Percentiles rank a stretch among this genome's conserved stretches.
Evolutionary conservation across 2,888 invertebrate genomes (phyloP).

Genomic region (Phalera bucephala): DNA sequence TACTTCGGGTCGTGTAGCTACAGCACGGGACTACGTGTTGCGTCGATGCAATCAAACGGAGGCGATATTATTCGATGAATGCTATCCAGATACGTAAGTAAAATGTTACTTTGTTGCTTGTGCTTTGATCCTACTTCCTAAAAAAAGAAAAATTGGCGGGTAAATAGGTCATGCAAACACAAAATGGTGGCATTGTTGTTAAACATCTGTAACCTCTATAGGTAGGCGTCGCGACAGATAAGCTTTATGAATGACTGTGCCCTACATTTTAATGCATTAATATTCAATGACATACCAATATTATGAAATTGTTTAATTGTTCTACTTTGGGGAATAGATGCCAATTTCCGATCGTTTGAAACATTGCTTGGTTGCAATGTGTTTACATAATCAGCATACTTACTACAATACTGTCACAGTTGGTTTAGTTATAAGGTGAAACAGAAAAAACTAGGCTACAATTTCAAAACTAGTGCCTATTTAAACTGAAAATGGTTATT

Average conservation of each 20-base stretch:
- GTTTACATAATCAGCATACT: slow-evolving; percentile 17
- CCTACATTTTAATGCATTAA: slow-evolving; percentile 14
- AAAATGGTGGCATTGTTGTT: slow-evolving; percentile 37
- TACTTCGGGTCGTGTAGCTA: slow-evolving; percentile 55
- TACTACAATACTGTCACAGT: slow-evolving; percentile 10
- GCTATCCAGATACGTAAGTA: slow-evolving; percentile 86
- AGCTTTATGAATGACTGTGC: slow-evolving; percentile 10
- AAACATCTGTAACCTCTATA: slow-evolving; percentile 21
- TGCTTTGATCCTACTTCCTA: no score
- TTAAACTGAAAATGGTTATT: no score
- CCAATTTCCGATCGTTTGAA: slow-evolving; percentile 9
- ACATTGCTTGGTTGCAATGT: slow-evolving; percentile 4
- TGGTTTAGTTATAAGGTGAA: slow-evolving; percentile 5
- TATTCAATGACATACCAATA: slow-evolving; percentile 18
- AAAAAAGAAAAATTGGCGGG: slow-evolving; percentile 17
- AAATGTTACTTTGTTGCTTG: slow-evolving; percentile 3
- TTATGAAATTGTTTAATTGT: slow-evolving; percentile 10
- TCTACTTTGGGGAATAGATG: slow-evolving; percentile 10
- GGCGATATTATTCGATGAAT: slow-evolving; percentile 84
- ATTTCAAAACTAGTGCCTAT: no score
- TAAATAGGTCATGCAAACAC: slow-evolving; percentile 47
- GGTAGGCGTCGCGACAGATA: slow-evolving; percentile 12
- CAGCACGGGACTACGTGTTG: slow-evolving; percentile 80
- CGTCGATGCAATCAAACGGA: slow-evolving; percentile 86
- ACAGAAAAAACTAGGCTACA: no score